phyloP scores from a whole-genome alignment of 2,888 invertebrate genomes.

The Nephrotoma flavescens region DNA sequence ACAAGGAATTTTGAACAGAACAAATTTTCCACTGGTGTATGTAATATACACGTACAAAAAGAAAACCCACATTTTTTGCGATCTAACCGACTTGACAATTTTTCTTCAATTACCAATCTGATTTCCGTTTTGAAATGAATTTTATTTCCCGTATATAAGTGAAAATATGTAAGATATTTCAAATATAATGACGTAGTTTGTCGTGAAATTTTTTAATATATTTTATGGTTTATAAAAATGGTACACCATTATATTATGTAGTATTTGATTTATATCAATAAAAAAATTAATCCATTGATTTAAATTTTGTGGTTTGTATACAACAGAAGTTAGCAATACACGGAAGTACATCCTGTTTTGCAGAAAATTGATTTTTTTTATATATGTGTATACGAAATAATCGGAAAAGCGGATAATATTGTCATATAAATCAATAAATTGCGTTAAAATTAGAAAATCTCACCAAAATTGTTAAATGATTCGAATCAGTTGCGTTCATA shows the following conservation, averaged over 20 bases:
- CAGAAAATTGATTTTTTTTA: neutral
- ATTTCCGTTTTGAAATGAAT: neutral
- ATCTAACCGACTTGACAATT: neutral
- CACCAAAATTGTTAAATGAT: neutral
- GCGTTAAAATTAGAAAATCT: neutral
- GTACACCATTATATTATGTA: neutral
- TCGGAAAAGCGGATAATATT: neutral
- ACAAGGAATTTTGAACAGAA: neutral
- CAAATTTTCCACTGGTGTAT: neutral
- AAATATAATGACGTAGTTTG: neutral
- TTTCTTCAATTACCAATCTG: neutral
- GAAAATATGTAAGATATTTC: neutral
- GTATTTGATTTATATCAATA: neutral
- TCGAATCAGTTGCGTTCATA: neutral
- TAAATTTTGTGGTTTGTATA: neutral
- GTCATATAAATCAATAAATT: neutral
- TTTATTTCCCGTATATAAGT: neutral
- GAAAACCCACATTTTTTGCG: neutral
- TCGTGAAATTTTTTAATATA: neutral
- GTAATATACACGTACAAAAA: neutral
- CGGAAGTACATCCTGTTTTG: neutral
- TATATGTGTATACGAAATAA: neutral
- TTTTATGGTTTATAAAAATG: neutral
- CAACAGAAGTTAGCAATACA: neutral
- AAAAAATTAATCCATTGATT: neutral